Conservation (phyloP, 2,113 vertebrate genomes). For the Epinephelus cyanopodus region DNA sequence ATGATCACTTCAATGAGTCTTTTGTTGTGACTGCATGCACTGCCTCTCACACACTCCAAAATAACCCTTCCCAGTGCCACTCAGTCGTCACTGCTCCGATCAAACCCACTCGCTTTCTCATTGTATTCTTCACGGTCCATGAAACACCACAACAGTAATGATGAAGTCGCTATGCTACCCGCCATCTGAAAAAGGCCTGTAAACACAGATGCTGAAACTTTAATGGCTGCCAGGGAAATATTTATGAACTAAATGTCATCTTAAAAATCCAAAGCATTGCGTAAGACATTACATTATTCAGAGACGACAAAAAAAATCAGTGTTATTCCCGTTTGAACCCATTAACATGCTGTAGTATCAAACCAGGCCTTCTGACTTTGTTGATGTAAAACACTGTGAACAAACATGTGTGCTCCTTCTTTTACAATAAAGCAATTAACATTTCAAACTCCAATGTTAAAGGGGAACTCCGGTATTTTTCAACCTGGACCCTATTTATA, state of each 20-base stretch:
- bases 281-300: conserved; percentile 74
- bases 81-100: conserved; percentile 19
- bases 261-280: conserved; percentile 64
- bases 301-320: conserved; percentile 15
- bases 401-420: neutral
- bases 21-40: conserved; percentile 52
- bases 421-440: neutral
- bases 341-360: conserved; percentile 21
- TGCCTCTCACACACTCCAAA: conserved; percentile 26
- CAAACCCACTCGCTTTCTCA: neutral
- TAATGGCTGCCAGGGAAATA: conserved; percentile 65
- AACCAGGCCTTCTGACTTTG: neutral
- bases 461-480: neutral
- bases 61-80: conserved; percentile 27
- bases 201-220: conserved; percentile 69
- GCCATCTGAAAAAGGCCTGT: conserved; percentile 27
- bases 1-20: conserved; percentile 62
- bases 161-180: conserved; percentile 18
- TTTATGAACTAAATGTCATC: conserved; percentile 72
- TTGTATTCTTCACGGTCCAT: conserved; percentile 11
- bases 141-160: conserved; percentile 14
- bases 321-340: conserved; percentile 47
- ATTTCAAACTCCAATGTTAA: neutral
- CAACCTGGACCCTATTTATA: too few relatives aligned
- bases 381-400: conserved; percentile 5